These are phyloP conservation scores for Piscicola geometra DNA, from an alignment of 2,888 invertebrate species.

Conservation along the genomic window DNA sequence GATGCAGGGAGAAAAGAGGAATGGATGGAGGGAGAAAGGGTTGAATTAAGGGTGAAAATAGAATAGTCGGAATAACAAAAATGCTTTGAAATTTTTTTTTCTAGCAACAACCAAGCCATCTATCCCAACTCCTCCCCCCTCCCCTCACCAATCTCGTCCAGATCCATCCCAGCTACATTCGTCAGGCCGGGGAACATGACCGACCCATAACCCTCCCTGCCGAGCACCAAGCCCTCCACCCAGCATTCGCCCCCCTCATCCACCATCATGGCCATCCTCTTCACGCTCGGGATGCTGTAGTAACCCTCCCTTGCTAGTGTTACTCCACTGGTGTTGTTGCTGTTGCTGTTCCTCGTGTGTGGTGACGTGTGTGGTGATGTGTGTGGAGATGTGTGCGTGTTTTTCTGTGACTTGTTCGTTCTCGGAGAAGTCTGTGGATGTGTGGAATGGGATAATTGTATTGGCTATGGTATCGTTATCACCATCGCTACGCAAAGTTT, in stretches of 20 bases:
- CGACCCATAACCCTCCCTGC: conserved; percentile 82
- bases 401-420: too few species aligned
- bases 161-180: conserved; percentile 76
- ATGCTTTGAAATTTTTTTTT: too few species aligned
- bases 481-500: too few species aligned
- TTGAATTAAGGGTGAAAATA: too few species aligned
- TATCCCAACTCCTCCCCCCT: neutral
- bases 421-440: too few species aligned
- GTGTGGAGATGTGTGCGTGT: too few species aligned
- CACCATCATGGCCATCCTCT: conserved; percentile 67
- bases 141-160: conserved; percentile 73
- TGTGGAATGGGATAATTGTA: too few species aligned
- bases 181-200: conserved; percentile 77
- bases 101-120: neutral
- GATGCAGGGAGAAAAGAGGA: too few species aligned
- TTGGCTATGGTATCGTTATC: too few species aligned
- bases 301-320: conserved; percentile 62
- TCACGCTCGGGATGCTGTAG: conserved; percentile 80
- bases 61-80: too few species aligned
- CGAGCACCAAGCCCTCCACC: conserved; percentile 80
- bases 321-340: neutral
- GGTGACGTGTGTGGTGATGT: too few species aligned
- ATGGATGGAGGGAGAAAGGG: too few species aligned
- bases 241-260: conserved; percentile 71
- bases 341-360: neutral